Evolutionary conservation across 2,113 vertebrate species (phyloP).

Genomic region (Clinocottus analis): DNA sequence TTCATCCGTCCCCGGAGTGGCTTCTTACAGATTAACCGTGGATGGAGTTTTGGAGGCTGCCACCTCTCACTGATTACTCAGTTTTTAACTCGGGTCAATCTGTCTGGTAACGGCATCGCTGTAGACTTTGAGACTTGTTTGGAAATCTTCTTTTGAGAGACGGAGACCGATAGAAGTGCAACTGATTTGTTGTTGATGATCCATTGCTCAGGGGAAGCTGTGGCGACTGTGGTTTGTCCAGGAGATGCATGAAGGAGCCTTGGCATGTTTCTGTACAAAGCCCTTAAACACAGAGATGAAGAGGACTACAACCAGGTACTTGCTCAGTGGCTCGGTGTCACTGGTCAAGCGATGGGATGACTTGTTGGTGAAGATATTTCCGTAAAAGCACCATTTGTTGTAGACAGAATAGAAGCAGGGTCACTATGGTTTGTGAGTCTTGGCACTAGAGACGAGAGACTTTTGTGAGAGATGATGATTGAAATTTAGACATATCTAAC

Average conservation of each 20-base stretch:
- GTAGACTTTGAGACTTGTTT: conserved; percentile 66
- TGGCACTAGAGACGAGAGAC: neutral
- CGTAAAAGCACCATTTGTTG: neutral
- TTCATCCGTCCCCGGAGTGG: conserved; percentile 74
- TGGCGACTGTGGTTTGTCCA: conserved; percentile 69
- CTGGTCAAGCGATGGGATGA: conserved; percentile 34
- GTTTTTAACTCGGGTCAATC: conserved; percentile 71
- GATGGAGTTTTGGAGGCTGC: conserved; percentile 60
- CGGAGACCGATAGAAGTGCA: neutral
- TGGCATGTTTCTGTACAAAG: conserved; percentile 84
- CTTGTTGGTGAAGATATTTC: conserved; percentile 26
- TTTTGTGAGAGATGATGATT: neutral
- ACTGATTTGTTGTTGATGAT: conserved; percentile 47
- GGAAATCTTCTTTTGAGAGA: conserved; percentile 32
- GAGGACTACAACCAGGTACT: conserved; percentile 80
- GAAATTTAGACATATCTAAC: neutral
- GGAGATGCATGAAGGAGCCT: conserved; percentile 76
- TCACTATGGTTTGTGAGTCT: neutral
- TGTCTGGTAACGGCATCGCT: conserved; percentile 29
- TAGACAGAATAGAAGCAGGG: neutral
- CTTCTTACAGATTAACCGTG: conserved; percentile 79
- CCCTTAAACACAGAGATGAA: conserved; percentile 84
- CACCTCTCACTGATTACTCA: conserved; percentile 65
- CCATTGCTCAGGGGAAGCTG: conserved; percentile 45
- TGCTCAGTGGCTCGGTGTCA: conserved; percentile 22